Percentiles rank a stretch among this genome's conserved stretches.
Evolutionary conservation across 2,888 invertebrate genomes (phyloP).

Genomic region (Cyrtodaria siliqua): DNA sequence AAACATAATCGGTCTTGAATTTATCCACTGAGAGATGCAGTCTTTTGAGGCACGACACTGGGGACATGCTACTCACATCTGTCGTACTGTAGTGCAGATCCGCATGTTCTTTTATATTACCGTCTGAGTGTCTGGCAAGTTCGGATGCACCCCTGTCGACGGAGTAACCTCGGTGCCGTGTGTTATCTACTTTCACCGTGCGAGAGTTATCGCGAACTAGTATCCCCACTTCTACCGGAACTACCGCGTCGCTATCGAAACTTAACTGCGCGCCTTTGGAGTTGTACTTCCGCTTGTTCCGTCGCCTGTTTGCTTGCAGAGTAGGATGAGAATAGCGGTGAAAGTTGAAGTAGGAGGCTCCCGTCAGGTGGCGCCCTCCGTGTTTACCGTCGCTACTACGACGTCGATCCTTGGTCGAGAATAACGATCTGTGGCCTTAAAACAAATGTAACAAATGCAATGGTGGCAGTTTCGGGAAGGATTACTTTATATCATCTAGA

Average conservation of each 20-base stretch:
- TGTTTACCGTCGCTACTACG: conserved; percentile 51
- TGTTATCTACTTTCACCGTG: conserved; percentile 62
- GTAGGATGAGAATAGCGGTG: conserved; percentile 24
- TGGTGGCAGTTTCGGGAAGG: too few relatives aligned
- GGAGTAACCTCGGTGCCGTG: not conserved
- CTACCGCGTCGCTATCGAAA: too few relatives aligned
- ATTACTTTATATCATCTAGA: too few relatives aligned
- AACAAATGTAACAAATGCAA: too few relatives aligned
- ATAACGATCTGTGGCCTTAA: conserved; percentile 18
- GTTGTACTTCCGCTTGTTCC: not conserved
- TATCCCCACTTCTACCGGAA: conserved; percentile 33
- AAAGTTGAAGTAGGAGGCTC: conserved; percentile 16
- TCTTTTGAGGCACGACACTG: conserved; percentile 14
- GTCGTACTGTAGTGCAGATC: not conserved
- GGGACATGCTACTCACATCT: not conserved
- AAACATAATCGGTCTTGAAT: not conserved
- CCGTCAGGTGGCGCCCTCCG: not conserved
- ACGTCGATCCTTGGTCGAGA: conserved; percentile 32
- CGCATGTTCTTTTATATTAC: too few relatives aligned
- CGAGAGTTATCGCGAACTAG: conserved; percentile 37
- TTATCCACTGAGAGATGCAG: not conserved
- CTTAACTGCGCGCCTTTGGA: not conserved
- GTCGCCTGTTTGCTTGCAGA: not conserved
- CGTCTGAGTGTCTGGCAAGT: not conserved
- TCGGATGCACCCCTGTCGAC: not conserved